Percentiles rank a stretch among this genome's conserved stretches.
These are phyloP conservation scores for Lepidochrysops patricia DNA, from an alignment of 2,888 invertebrate genomes.

Conservation along the genomic window DNA sequence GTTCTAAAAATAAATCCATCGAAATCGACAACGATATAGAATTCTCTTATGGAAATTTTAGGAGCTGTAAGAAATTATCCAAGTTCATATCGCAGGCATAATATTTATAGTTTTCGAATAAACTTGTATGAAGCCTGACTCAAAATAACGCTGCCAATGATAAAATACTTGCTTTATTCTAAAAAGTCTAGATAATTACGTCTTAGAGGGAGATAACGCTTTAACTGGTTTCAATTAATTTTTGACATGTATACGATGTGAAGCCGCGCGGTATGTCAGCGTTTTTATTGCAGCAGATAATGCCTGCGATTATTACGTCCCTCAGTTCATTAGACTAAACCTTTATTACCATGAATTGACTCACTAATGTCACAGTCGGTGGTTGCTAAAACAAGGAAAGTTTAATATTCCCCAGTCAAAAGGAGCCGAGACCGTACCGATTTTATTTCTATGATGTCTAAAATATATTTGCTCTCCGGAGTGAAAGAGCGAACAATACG, in stretches of 20 bases:
- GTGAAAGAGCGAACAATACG: too few relatives aligned
- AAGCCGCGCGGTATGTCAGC: conserved; percentile 28
- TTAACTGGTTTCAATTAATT: conserved; percentile 57
- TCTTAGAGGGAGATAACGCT: conserved; percentile 45
- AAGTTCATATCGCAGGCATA: too few relatives aligned
- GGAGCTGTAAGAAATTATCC: too few relatives aligned
- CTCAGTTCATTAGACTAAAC: neutral
- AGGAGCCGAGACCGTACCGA: too few relatives aligned
- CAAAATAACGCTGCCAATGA: neutral
- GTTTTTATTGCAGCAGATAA: conserved; percentile 25
- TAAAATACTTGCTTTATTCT: neutral
- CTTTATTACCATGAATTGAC: neutral
- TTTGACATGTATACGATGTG: conserved; percentile 51
- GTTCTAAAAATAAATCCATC: too few relatives aligned
- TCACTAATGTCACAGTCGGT: neutral
- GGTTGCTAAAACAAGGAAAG: neutral
- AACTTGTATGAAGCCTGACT: neutral
- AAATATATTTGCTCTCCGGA: too few relatives aligned
- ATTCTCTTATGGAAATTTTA: too few relatives aligned
- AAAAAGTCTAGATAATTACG: neutral
- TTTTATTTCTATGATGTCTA: too few relatives aligned
- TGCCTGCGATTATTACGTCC: conserved; percentile 1
- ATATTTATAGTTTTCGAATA: too few relatives aligned
- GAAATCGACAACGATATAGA: too few relatives aligned
- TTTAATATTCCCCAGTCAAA: too few relatives aligned